Evolutionary conservation across 2,113 vertebrate genomes (phyloP), one percentile per base, ranked within the genome.

Genomic region (Psettodes erumei): DNA sequence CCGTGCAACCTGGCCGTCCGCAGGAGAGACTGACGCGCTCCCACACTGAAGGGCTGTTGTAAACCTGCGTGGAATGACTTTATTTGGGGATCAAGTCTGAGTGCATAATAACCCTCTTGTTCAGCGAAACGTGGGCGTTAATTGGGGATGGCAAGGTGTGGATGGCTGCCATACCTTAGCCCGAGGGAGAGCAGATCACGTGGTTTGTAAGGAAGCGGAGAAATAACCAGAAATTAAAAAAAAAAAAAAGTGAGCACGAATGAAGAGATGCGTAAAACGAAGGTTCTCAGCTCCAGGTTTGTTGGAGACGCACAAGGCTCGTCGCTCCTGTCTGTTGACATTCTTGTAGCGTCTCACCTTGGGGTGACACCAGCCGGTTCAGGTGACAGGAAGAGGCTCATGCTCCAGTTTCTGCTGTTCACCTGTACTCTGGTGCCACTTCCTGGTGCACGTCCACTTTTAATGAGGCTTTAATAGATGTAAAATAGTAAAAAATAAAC

Each of bases 141-240:
- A 82, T 72, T 82, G 70, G 71, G 50, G 35, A 58, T 47, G 82
- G 51, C 70, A 86, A 84, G 82, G 85, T 89, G 90, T 82, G 71
- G 68, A 70, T 40, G 27, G 21, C 2, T 69, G 69, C 82, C 71
- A 37, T 64, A 35, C 75, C 75, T 75, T 27, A 13, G 67, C 65
- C 32, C 18, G 0, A 37, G 66, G 42, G 23, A 35, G n/a, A 40
- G 4, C 53, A n/a, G 9, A 11, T 35, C 30, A 21, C 37, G 47
- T 3, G 45, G 23, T 33, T 61, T 42, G 15, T 8, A 56, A 40
- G 28, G 3, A 4, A 51, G 1, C 19, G 15, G 30, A 55, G 33
- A 7, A 7, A 35, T 15, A 8, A 16, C 25, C 8, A 1, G 21
- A 43, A 2, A 50, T 5, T 27, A 0, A 4, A 3, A n/a, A 54